Evolutionary conservation across 1,140 invertebrate species (phyloP).

Genomic region (Planococcus citri): DNA sequence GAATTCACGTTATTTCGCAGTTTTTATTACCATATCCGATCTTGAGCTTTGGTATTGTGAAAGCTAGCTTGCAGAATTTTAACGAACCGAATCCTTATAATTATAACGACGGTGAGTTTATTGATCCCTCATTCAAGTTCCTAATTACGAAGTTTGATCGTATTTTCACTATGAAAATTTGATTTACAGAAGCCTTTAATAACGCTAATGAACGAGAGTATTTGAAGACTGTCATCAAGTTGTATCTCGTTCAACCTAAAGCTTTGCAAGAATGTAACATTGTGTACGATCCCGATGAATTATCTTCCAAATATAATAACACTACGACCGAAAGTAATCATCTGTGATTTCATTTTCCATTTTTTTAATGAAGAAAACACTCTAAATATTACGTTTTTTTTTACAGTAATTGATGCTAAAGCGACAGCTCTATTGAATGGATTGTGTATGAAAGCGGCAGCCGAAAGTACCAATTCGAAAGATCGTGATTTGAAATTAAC

Average conservation of each 20-base stretch:
- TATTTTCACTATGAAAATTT: too few species aligned
- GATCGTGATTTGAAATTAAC: neutral
- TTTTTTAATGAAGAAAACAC: too few species aligned
- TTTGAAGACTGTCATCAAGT: conserved; percentile 38
- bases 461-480: neutral
- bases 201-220: neutral
- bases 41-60: conserved; percentile 70
- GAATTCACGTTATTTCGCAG: conserved; percentile 58
- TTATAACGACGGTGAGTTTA: conserved; percentile 24
- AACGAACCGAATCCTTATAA: conserved; percentile 28
- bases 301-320: neutral
- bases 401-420: neutral
- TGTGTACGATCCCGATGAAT: conserved; percentile 47
- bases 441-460: neutral
- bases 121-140: too few species aligned
- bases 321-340: neutral
- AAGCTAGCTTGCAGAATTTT: conserved; percentile 45
- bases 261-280: conserved; percentile 75
- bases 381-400: too few species aligned
- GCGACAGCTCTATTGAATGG: neutral
- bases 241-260: conserved; percentile 79
- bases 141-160: too few species aligned
- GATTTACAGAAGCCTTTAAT: neutral
- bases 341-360: too few species aligned
- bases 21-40: conserved; percentile 71